Percentiles rank a stretch among this genome's conserved stretches.
Conservation (phyloP, 2,113 vertebrate species). For the Rhabdornis inornatus region DNA sequence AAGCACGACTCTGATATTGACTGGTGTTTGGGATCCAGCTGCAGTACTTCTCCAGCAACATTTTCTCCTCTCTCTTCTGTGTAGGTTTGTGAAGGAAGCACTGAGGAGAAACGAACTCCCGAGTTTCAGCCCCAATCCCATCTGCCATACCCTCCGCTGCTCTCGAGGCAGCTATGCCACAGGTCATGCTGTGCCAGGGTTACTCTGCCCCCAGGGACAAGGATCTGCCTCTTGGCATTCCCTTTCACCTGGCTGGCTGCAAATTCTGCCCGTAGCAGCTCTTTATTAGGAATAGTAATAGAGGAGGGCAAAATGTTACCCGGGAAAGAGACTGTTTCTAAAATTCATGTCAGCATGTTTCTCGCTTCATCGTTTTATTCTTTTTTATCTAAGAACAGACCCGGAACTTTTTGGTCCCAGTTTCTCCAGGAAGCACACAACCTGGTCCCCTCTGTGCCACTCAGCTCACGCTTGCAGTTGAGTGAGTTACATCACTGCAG, state of each 20-base stretch:
- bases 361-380: neutral
- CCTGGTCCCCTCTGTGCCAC: neutral
- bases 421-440: neutral
- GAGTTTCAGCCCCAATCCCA: neutral
- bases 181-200: neutral
- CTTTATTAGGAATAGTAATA: neutral
- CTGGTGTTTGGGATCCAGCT: neutral
- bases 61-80: neutral
- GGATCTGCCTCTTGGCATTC: neutral
- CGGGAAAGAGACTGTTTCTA: neutral
- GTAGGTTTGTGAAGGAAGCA: neutral
- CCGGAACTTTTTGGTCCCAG: neutral
- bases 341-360: neutral
- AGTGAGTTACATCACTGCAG: neutral
- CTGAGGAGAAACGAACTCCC: neutral
- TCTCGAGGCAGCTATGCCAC: neutral
- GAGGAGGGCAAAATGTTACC: neutral
- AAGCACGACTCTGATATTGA: neutral
- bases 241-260: neutral
- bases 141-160: neutral
- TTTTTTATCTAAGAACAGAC: neutral
- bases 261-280: neutral
- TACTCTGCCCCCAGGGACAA: neutral
- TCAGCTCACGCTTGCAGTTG: neutral
- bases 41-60: neutral